Evolutionary conservation across 2,113 vertebrate species (phyloP).

Genomic region (Anguilla japonica): DNA sequence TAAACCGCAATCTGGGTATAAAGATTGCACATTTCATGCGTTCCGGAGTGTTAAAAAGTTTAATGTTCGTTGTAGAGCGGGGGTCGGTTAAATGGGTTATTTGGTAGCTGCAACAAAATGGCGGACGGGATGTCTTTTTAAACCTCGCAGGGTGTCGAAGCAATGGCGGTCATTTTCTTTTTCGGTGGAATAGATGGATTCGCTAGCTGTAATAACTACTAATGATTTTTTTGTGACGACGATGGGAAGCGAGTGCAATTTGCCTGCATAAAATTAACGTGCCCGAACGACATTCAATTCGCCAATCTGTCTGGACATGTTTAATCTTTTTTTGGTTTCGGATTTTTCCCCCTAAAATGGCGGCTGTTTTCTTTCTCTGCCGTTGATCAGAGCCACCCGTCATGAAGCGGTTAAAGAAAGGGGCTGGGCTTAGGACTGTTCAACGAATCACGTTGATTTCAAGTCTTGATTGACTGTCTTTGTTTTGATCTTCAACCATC

Average conservation of each 20-base stretch:
- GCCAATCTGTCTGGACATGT: constrained; percentile 4
- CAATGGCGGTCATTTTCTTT: constrained; percentile 37
- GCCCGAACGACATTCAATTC: background rate
- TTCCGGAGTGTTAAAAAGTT: constrained; percentile 6
- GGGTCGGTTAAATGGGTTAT: constrained; percentile 35
- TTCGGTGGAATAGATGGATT: background rate
- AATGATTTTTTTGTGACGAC: background rate
- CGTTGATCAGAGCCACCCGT: constrained; percentile 9
- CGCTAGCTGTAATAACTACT: background rate
- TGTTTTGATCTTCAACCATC: background rate
- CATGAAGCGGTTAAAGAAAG: constrained; percentile 54
- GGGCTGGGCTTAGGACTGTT: constrained; percentile 39
- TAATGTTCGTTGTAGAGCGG: constrained; percentile 31
- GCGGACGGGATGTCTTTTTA: constrained; percentile 59
- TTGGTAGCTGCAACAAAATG: constrained; percentile 58
- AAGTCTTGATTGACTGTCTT: background rate
- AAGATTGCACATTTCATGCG: constrained; percentile 66
- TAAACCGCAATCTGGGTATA: constrained; percentile 70
- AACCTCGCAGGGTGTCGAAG: constrained; percentile 33
- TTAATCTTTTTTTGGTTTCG: constrained; percentile 18
- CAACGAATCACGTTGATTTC: constrained; percentile 23
- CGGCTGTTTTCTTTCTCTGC: constrained; percentile 34
- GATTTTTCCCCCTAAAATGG: constrained; percentile 32
- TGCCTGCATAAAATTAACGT: background rate
- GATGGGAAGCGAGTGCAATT: background rate